phyloP scores from a whole-genome alignment of 2,888 invertebrate species.

The Muschampia staudingeri region DNA sequence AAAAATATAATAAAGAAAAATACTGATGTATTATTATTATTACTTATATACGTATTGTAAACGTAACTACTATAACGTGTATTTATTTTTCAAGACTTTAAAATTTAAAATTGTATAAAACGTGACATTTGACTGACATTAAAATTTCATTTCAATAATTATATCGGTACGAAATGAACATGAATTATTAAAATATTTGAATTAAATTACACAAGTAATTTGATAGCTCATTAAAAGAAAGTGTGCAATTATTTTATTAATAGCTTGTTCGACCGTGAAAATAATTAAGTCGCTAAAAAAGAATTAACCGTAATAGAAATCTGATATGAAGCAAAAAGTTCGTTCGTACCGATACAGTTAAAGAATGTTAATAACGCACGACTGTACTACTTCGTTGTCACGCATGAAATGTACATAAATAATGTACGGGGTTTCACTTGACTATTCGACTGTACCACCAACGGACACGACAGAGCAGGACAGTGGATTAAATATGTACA shows the following conservation, averaged over 20 bases:
- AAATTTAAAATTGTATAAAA: background rate
- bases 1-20: too few species aligned
- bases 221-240: conserved; percentile 17
- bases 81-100: too few species aligned
- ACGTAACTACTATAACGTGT: too few species aligned
- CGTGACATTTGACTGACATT: conserved; percentile 26
- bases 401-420: conserved; percentile 67
- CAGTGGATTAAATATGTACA: background rate
- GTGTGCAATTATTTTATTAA: conserved; percentile 29
- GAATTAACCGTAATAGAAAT: conserved; percentile 41
- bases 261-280: conserved; percentile 24
- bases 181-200: background rate
- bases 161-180: conserved; percentile 29
- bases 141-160: background rate
- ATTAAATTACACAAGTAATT: background rate
- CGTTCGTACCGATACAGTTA: conserved; percentile 34
- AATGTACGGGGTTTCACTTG: conserved; percentile 69
- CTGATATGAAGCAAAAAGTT: conserved; percentile 49
- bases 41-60: too few species aligned
- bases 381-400: conserved; percentile 57
- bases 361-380: conserved; percentile 48
- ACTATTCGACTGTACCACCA: conserved; percentile 47
- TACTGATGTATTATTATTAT: too few species aligned
- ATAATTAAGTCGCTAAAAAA: conserved; percentile 24
- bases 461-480: background rate